Evolutionary conservation across 30 jellyfish, hydroid and myxozoan species (phyloP), one percentile per base, ranked within the genome.

Genomic region (Aurelia aurita complex sp. Pacific): DNA sequence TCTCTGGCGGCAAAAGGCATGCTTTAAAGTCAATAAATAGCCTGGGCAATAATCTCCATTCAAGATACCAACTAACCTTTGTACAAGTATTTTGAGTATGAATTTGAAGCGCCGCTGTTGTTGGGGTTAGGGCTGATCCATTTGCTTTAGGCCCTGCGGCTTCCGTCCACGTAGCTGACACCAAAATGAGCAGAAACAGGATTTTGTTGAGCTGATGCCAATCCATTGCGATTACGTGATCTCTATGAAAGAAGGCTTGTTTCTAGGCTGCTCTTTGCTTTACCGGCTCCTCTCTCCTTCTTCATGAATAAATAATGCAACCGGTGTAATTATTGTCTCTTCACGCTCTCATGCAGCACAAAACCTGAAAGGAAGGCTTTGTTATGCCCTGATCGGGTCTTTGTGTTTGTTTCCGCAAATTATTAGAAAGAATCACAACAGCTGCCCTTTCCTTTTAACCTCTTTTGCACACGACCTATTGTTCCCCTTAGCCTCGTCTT

Each of bases 391-490:
- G 50, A 38, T 38, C 5, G 50, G 50, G 50, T 46, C 57, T 46
- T 46, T 46, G 57, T 46, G 57, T 46, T 51, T 67, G 70, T 42
- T 52, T 64, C 64, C 65, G 12, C 74, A 61, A 33, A 33, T 10
- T 46, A 46, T 6, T 46, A 0, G 15, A 46, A 46, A 75, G 77
- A 77, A 57, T 29, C 33, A 17, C 33, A 19, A 18, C 87, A 77
- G 87, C 87, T 77, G 87, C 64, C 87, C 87, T 77, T 77, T 77
- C 87, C 36, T 40, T 5, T 35, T 51, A 60, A 68, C 68, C 87
- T 77, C 87, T 29, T 51, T 57, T 61, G 29, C 32, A 65, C 64
- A 32, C 13, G 9, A 46, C 5, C 76, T 17, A 23, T 15, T 46
- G 57, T 46, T 46, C 57, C 1, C 8, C 2, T 0, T 6, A 46